Evolutionary conservation across 2,888 invertebrate species (phyloP), one percentile per base, ranked within the genome.

Genomic region (Pandemis heparana): DNA sequence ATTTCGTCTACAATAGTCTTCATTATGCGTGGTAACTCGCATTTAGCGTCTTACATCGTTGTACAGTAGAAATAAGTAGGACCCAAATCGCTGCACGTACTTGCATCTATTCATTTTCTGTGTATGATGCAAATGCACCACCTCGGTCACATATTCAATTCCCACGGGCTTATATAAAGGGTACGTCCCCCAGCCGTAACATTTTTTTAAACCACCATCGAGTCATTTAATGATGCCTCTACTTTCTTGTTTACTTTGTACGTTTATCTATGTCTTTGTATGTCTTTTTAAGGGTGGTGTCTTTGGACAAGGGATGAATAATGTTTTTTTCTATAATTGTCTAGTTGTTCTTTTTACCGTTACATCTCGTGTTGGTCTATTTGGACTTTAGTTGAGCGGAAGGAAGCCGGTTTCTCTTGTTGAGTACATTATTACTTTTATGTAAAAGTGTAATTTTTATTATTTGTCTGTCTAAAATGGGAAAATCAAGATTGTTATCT

Each of bases 171-270:
- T 76, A 75, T 76, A 78, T 83, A 80, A 79, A 82, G 79, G 78
- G 79, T 76, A 73, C 78, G 79, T 82, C 85, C 86, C 86, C 83
- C 70, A 61, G 61, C 82, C 79, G 69, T 77, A 81, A 77, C 76
- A 76, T 79, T 88, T 90, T 89, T 88, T 87, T 85, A 86, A 70
- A 71, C 79, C 81, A 74, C 80, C 81, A 74, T 77, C 78, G 87
- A 89, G 87, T 92, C 90, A 84, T 80, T 89, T 92, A 92, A 93
- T 91, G 91, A 92, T 83, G 81, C 83, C 83, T 85, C 84, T 86
- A 80, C 82, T 84, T 87, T 85, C 85, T 77, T 92, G 91, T 93
- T 94, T 93, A 92, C 90, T 89, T 88, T 89, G 85, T 85, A 83
- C 87, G 85, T 87, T 91, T 92, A 89, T 92, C 89, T 88, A 85